These are phyloP conservation scores for Epizoanthus ramosus DNA, from an alignment of 92 coral and sea anemone species.

Conservation along the genomic window DNA sequence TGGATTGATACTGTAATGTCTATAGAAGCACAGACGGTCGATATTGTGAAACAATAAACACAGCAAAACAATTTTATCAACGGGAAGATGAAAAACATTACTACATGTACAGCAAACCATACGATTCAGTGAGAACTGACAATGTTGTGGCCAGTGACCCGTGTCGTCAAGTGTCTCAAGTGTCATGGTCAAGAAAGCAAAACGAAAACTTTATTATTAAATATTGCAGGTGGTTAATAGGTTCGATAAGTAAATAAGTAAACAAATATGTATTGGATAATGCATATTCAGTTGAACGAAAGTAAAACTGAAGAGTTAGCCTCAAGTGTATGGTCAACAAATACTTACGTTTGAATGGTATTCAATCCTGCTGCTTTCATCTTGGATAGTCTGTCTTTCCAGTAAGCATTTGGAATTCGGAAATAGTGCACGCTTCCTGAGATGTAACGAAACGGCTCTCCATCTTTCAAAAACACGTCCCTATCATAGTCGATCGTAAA, in stretches of 20 bases:
- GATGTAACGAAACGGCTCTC: constrained; percentile 84
- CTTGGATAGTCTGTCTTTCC: constrained; percentile 81
- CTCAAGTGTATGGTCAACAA: neutral
- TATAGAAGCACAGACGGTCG: neutral
- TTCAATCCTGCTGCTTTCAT: constrained; percentile 83
- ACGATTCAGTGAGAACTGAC: too few species aligned
- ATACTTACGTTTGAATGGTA: constrained; percentile 80
- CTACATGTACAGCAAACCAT: neutral
- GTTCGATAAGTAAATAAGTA: neutral
- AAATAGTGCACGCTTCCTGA: constrained; percentile 88
- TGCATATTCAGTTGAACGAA: neutral
- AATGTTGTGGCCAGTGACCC: too few species aligned
- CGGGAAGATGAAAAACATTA: neutral
- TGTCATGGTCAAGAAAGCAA: neutral
- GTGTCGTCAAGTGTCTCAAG: neutral
- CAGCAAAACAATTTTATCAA: neutral
- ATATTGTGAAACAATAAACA: neutral
- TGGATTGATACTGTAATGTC: neutral
- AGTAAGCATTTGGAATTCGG: constrained; percentile 73
- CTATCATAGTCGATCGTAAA: constrained; percentile 83
- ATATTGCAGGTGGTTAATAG: constrained; percentile 1
- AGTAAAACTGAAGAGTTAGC: neutral
- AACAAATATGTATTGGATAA: neutral
- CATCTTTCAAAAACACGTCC: constrained; percentile 84
- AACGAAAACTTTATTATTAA: neutral